Percentiles rank a stretch among this genome's conserved stretches.
phyloP scores from a whole-genome alignment of 2,797 vertebrate species.

The Gymnothorax javanicus region DNA sequence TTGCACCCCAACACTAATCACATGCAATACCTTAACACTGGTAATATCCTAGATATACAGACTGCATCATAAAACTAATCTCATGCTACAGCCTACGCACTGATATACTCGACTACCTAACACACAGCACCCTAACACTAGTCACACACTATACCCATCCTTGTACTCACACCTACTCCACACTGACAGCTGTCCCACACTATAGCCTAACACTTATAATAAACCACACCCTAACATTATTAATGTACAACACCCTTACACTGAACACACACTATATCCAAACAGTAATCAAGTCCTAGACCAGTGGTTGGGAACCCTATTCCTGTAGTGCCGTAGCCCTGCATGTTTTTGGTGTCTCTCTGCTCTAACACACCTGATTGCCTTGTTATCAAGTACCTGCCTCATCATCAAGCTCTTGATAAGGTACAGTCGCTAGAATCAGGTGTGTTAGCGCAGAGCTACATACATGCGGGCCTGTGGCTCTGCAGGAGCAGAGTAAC shows the following conservation, averaged over 20 bases:
- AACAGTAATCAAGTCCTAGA: too few species aligned
- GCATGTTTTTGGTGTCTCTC: too few species aligned
- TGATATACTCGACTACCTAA: too few species aligned
- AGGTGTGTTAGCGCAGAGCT: too few species aligned
- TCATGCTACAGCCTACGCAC: not conserved
- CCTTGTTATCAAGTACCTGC: too few species aligned
- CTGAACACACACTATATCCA: not conserved
- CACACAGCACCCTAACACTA: slow-evolving; percentile 8
- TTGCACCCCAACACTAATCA: not conserved
- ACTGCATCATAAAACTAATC: slow-evolving; percentile 8
- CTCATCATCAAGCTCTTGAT: too few species aligned
- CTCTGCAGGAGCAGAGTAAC: too few species aligned
- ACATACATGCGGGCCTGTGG: too few species aligned
- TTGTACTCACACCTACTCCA: not conserved
- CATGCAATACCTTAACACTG: not conserved
- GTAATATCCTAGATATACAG: not conserved
- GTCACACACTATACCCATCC: not conserved
- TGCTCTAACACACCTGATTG: too few species aligned
- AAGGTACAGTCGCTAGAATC: too few species aligned
- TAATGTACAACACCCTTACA: slow-evolving; percentile 32
- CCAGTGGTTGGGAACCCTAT: too few species aligned
- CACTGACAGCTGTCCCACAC: slow-evolving; percentile 24
- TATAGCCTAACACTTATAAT: not conserved
- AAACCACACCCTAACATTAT: not conserved
- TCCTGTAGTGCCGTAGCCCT: too few species aligned